Evolutionary conservation across 2,888 invertebrate species (phyloP), one percentile per base, ranked within the genome.

Genomic region (Ophraella communa): DNA sequence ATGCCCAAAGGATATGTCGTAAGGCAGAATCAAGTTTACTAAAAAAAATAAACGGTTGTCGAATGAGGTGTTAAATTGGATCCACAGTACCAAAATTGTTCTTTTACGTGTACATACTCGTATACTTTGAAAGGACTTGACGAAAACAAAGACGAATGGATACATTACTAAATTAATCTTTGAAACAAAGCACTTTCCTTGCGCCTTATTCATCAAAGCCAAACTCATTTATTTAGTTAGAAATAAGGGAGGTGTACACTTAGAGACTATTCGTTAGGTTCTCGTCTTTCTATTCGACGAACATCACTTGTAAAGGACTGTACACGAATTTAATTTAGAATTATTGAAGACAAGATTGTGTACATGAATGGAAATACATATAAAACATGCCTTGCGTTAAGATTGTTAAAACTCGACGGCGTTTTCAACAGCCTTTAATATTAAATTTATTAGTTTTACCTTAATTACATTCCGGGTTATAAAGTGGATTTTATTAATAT

Each of bases 101-200:
- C 73, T 68, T 68, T 65, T 66, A 59, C 66, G 47, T 61, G 64
- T 67, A 71, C 23, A 24, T n/a, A n/a, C n/a, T n/a, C n/a, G n/a
- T 44, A 58, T 60, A 60, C 72, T 70, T 73, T 72, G 71, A 72
- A 73, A 71, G 73, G 73, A 73, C 71, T 65, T 66, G 71, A 65
- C 67, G 73, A 77, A 78, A 78, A 80, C 80, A 79, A 79, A 79
- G 80, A 80, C 79, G 78, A 80, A 80, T 80, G 79, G 79, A 76
- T 80, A 79, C 80, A 80, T 80, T 80, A 79, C 79, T 74, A 80
- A 80, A 81, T 81, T 81, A 81, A 81, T 81, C 81, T 81, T 80
- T 78, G 80, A 79, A 77, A 80, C 80, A 81, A 80, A 81, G 80
- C 79, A 74, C 73, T 76, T 74, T 79, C 79, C 79, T 79, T 77